Conservation (phyloP, 2,888 invertebrate species). For the Folsomia candida region DNA sequence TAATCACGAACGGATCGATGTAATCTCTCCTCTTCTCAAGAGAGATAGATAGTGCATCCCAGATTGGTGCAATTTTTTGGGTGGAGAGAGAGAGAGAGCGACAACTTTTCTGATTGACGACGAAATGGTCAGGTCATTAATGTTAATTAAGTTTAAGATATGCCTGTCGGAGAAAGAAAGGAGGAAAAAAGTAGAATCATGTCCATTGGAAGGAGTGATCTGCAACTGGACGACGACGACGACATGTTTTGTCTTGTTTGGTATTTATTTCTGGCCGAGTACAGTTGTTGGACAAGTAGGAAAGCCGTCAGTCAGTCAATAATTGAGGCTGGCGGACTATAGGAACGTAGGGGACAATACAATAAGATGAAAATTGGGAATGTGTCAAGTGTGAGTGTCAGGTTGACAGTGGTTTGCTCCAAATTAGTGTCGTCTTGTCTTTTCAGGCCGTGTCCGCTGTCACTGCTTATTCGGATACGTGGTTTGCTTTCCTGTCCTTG, state of each 20-base stretch:
- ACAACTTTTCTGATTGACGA: not conserved
- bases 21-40: not conserved
- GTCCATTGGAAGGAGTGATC: too few relatives aligned
- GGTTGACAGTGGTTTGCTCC: not conserved
- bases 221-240: too few relatives aligned
- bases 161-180: not conserved
- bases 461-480: too few relatives aligned
- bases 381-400: constrained; percentile 14
- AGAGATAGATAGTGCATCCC: not conserved
- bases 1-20: not conserved
- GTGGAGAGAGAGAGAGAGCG: not conserved
- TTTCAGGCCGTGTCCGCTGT: not conserved
- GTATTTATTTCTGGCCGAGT: constrained; percentile 1
- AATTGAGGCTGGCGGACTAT: too few relatives aligned
- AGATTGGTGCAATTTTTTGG: not conserved
- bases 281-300: too few relatives aligned
- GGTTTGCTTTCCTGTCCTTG: too few relatives aligned
- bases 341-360: not conserved
- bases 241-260: not conserved
- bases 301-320: too few relatives aligned
- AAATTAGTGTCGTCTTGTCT: not conserved
- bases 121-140: constrained; percentile 10
- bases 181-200: not conserved
- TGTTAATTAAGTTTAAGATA: constrained; percentile 5
- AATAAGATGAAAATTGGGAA: constrained; percentile 21